phyloP scores from a whole-genome alignment of 2,113 vertebrate genomes.

The Xenus cinereus region DNA sequence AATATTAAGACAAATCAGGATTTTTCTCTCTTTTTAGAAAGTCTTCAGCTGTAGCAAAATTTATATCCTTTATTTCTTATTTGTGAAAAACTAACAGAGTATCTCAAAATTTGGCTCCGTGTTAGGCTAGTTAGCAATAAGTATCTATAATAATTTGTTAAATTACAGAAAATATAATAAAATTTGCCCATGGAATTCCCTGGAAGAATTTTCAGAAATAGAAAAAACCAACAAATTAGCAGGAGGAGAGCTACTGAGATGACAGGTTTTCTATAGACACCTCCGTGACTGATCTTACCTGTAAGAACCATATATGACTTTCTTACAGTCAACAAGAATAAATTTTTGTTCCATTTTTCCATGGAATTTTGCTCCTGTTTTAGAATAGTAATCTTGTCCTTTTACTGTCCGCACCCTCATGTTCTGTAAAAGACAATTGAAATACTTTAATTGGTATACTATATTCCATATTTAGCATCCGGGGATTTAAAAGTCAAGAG shows the following conservation, averaged over 20 bases:
- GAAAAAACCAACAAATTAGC: neutral
- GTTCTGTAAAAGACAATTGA: slow-evolving; percentile 78
- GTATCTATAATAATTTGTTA: neutral
- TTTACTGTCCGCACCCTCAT: slow-evolving; percentile 92
- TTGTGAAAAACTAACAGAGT: neutral
- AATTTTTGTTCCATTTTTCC: slow-evolving; percentile 94
- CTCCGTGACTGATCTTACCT: slow-evolving; percentile 78
- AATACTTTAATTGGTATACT: neutral
- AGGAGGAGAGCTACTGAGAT: neutral
- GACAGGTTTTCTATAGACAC: neutral
- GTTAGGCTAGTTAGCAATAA: neutral
- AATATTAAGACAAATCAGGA: neutral
- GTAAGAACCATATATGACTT: slow-evolving; percentile 93
- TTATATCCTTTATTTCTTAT: neutral
- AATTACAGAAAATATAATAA: neutral
- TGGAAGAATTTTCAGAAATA: neutral
- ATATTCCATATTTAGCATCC: neutral
- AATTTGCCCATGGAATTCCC: neutral
- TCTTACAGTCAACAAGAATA: slow-evolving; percentile 90
- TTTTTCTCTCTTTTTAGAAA: neutral
- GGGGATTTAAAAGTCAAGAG: neutral
- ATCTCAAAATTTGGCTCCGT: neutral
- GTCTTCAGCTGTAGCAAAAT: neutral
- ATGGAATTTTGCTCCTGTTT: slow-evolving; percentile 90
- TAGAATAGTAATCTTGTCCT: slow-evolving; percentile 92